These are phyloP conservation scores for Zoanthus gigantus DNA, from an alignment of 92 coral and sea anemone genomes.

Conservation along the genomic window DNA sequence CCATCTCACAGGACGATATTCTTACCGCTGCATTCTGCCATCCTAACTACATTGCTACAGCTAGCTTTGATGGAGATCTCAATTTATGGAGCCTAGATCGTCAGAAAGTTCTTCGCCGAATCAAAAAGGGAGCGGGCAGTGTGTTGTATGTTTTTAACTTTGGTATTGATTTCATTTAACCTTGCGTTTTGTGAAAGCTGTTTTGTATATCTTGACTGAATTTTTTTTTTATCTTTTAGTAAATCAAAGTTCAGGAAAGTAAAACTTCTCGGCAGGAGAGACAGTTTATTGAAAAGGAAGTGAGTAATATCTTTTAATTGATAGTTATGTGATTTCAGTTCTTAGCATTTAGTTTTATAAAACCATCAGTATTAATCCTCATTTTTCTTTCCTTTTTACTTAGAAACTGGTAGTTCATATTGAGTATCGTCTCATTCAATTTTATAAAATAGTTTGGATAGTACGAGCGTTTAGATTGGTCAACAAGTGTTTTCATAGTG, in stretches of 20 bases:
- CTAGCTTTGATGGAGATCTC: slow-evolving; percentile 96
- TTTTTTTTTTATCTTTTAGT: slow-evolving; percentile 28
- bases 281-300: slow-evolving; percentile 22
- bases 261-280: slow-evolving; percentile 65
- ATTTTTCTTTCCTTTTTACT: too few relatives aligned
- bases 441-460: too few relatives aligned
- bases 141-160: slow-evolving; percentile 74
- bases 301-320: not conserved
- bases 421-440: too few relatives aligned
- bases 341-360: too few relatives aligned
- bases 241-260: slow-evolving; percentile 88
- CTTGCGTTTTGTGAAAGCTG: not conserved
- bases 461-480: too few relatives aligned
- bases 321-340: too few relatives aligned
- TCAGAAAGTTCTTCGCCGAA: slow-evolving; percentile 84
- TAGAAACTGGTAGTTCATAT: too few relatives aligned
- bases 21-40: slow-evolving; percentile 89
- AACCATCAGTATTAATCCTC: too few relatives aligned
- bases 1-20: slow-evolving; percentile 82
- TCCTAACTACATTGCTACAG: slow-evolving; percentile 92
- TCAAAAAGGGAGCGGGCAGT: slow-evolving; percentile 93
- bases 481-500: too few relatives aligned
- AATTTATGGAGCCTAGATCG: slow-evolving; percentile 95
- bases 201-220: not conserved
- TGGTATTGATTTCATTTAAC: not conserved